Conservation (phyloP, 2,888 invertebrate species). For the Lamproptera curius region DNA sequence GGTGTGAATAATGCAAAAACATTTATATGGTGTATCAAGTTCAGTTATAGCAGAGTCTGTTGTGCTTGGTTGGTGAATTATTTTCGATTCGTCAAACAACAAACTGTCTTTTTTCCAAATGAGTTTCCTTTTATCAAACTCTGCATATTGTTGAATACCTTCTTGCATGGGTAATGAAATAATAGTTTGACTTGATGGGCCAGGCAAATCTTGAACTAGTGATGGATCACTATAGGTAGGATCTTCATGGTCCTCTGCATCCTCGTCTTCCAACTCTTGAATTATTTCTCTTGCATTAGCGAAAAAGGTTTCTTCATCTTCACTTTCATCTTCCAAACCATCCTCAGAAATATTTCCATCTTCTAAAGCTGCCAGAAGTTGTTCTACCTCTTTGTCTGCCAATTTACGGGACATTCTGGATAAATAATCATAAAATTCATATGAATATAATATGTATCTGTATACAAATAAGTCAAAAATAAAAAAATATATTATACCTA, state of each 20-base stretch:
- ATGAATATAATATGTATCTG: conserved; percentile 20
- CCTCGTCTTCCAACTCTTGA: too few species aligned
- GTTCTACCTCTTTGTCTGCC: conserved; percentile 25
- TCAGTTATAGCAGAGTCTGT: too few species aligned
- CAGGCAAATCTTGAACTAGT: conserved; percentile 26
- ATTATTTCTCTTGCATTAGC: conserved; percentile 26
- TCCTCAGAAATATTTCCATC: too few species aligned
- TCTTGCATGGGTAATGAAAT: too few species aligned
- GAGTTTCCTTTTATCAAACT: conserved; percentile 28
- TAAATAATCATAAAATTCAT: conserved; percentile 18
- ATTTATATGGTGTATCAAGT: neutral
- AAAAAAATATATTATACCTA: conserved; percentile 13
- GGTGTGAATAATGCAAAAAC: neutral
- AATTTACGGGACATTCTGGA: too few species aligned
- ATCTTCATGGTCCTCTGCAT: conserved; percentile 26
- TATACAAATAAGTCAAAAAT: conserved; percentile 20
- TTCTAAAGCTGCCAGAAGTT: too few species aligned
- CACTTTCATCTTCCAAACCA: too few species aligned
- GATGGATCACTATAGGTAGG: conserved; percentile 27
- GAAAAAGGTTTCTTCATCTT: conserved; percentile 20
- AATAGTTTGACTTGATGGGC: too few species aligned
- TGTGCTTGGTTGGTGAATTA: too few species aligned
- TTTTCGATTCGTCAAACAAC: too few species aligned
- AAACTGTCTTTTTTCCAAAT: conserved; percentile 27
- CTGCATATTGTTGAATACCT: too few species aligned